These are phyloP conservation scores for Arrhamphus sclerolepis DNA, from an alignment of 2,797 vertebrate species.

Conservation along the genomic window DNA sequence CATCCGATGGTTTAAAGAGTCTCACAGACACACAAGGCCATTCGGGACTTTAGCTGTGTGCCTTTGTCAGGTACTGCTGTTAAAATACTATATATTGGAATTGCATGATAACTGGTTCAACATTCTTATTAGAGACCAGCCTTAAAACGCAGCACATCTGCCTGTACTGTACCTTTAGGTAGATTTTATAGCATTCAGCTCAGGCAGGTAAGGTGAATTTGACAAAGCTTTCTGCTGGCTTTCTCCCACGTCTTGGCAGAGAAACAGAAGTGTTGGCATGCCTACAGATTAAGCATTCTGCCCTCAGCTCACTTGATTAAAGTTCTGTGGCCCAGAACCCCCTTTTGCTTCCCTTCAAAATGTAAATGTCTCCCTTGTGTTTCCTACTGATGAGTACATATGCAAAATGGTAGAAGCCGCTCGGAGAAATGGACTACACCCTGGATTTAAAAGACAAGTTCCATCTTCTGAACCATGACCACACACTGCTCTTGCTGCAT, in stretches of 20 bases:
- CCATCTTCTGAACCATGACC: conserved; percentile 12
- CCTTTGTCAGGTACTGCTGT: conserved; percentile 44
- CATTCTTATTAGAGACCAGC: neutral
- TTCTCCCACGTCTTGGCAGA: conserved; percentile 43
- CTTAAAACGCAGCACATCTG: conserved; percentile 1
- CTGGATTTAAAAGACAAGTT: conserved; percentile 46
- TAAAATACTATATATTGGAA: conserved; percentile 39
- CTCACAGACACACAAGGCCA: conserved; percentile 30
- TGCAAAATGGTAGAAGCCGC: conserved; percentile 11
- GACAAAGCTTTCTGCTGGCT: conserved; percentile 43
- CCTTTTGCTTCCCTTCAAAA: conserved; percentile 22
- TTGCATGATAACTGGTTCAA: conserved; percentile 27
- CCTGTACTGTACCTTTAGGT: neutral
- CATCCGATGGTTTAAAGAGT: conserved; percentile 46
- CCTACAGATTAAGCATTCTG: conserved; percentile 56
- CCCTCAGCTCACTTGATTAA: conserved; percentile 59
- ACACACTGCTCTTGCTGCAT: conserved; percentile 16
- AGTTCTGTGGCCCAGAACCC: conserved; percentile 54
- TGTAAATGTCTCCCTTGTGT: conserved; percentile 46
- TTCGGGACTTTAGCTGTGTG: conserved; percentile 46
- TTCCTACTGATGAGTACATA: conserved; percentile 32
- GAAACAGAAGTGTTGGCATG: conserved; percentile 43
- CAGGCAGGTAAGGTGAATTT: conserved; percentile 31
- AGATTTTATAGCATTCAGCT: conserved; percentile 9
- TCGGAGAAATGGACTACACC: conserved; percentile 43